Evolutionary conservation across 2,888 invertebrate genomes (phyloP), one percentile per base, ranked within the genome.

Genomic region (Gerosis bhagava): DNA sequence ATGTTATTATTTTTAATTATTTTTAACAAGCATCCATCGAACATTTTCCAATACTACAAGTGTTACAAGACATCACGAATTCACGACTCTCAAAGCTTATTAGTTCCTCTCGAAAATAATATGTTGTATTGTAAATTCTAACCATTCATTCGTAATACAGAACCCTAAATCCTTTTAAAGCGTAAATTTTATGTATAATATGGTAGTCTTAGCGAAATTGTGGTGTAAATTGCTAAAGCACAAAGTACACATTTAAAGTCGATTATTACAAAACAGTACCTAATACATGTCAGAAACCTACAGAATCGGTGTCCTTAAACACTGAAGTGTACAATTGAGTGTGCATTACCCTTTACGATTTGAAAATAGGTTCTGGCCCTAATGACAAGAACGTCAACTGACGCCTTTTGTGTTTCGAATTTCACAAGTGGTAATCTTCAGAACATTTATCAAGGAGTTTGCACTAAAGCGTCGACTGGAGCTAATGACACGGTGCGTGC

Each of bases 391-490:
- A 13, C 17, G 24, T 11, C 16, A 19, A 21, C 10, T 11, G 11
- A 7, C 6, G 29, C 17, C 16, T 12, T 44, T 22, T 37, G 35
- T 44, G 34, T 15, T n/a, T 16, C 2, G 34, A 1, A 32, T 46
- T 39, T 46, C 37, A 39, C 37, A 46, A 39, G 22, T 12, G 8
- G 25, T 32, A 37, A 46, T 39, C 45, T 32, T 39, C 37, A 32
- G 32, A 46, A 25, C 37, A 39, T 46, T 46, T 39, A 37, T 46
- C 39, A 42, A 42, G 32, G 41, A 42, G 32, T 32, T n/a, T n/a
- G n/a, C n/a, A 31, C 24, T 28, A 12, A 19, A 44, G 29, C 22
- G 16, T 8, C 17, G 29, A 10, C 35, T 22, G 24, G 4, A 32
- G 19, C 12, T 46, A 46, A 46, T 46, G 46, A 13, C 26, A 11